These are phyloP conservation scores for Atherinomorus stipes DNA, from an alignment of 2,113 vertebrate species.

Conservation along the genomic window DNA sequence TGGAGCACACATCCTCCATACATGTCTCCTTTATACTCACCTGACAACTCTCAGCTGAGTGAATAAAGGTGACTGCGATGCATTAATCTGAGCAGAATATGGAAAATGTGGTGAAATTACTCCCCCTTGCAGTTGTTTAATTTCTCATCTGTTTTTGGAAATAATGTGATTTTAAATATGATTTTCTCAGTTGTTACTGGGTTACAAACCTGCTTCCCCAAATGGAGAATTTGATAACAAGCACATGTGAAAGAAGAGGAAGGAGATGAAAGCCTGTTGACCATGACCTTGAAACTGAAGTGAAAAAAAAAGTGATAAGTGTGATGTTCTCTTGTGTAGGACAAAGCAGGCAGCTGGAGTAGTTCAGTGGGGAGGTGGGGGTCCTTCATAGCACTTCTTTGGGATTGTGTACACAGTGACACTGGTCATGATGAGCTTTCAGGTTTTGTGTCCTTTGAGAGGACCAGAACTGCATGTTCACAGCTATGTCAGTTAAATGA, in stretches of 20 bases:
- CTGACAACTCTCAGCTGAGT: constrained; percentile 25
- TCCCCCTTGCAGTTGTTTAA: neutral
- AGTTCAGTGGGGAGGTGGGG: too few species aligned
- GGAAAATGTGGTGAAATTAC: neutral
- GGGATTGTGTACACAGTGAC: neutral
- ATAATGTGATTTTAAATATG: too few species aligned
- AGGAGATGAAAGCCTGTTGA: constrained; percentile 18
- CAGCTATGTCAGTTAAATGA: constrained; percentile 36
- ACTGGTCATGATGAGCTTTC: neutral
- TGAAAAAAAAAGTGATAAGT: constrained; percentile 34
- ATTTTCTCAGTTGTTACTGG: neutral
- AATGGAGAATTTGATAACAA: constrained; percentile 4
- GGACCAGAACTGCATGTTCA: constrained; percentile 15
- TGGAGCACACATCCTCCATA: constrained; percentile 36
- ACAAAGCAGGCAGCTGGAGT: constrained; percentile 14
- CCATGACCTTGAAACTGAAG: constrained; percentile 43
- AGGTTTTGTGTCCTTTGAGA: neutral
- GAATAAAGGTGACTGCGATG: neutral
- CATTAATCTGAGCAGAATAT: constrained; percentile 15
- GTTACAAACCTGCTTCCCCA: neutral
- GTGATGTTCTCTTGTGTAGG: constrained; percentile 43
- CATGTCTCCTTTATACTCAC: constrained; percentile 50
- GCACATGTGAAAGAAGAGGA: neutral
- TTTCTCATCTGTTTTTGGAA: neutral
- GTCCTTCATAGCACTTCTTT: constrained; percentile 30